Evolutionary conservation across 1,140 invertebrate genomes (phyloP), one percentile per base, ranked within the genome.

Genomic region (Drosophila micromelanica): DNA sequence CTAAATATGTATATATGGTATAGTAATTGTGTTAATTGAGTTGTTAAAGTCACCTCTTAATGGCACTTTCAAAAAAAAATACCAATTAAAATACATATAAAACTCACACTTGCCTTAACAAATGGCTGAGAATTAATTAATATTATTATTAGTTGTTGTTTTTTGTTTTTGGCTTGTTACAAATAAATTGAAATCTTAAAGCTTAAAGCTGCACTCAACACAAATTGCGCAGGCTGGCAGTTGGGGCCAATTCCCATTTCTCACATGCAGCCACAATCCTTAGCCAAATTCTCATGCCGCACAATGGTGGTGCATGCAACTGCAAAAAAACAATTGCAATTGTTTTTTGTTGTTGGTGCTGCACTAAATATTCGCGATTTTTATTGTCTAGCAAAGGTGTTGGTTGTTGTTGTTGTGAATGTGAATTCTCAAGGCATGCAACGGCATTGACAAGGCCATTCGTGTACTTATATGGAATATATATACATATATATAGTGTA

Each of bases 391-490:
- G 32, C 48, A 51, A 52, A 52, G 55, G 45, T 69, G 57, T 61
- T 61, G 35, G 20, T 51, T 56, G 48, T 45, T 42, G 35, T 30
- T 46, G 63, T 46, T 73, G 71, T 68, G 64, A 73, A 68, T 73
- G 71, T 73, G 65, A 73, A 59, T 86, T 86, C 79, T 86, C 76
- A 63, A 48, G 65, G 60, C 85, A 76, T 69, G 81, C 69, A 75
- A 67, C 81, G 81, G 81, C 81, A 86, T 86, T 86, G 81, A 81
- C 81, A 86, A 86, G 81, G 81, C 81, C 82, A 87, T 56, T 57
- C 54, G 78, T 46, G 56, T 46, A 72, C 15, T 17, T 61, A 48
- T 42, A 12, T 43, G 23, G 49, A 20, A 48, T 61, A 60, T n/a
- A n/a, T n/a, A n/a, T n/a, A n/a, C n/a, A n/a, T n/a, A n/a, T n/a